These are phyloP conservation scores for Scartelaos histophorus DNA, from an alignment of 2,113 vertebrate species.

Conservation along the genomic window DNA sequence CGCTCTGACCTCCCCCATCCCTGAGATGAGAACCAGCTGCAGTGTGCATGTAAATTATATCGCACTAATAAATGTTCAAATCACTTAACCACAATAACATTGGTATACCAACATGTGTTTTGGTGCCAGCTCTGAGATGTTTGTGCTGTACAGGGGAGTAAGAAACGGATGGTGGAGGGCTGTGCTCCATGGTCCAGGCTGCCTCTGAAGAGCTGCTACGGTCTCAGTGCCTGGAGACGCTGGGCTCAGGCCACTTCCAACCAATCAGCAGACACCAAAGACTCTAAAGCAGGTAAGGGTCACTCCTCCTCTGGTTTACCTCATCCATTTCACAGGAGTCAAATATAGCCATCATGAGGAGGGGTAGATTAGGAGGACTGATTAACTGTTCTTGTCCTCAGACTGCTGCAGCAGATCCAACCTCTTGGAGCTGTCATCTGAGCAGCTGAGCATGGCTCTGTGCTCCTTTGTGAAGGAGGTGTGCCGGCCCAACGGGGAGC, in stretches of 20 bases:
- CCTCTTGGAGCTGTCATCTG: slow-evolving; percentile 82
- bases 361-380: background rate
- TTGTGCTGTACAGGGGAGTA: slow-evolving; percentile 71
- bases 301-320: background rate
- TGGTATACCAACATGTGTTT: too few relatives aligned
- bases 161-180: slow-evolving; percentile 84
- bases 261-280: slow-evolving; percentile 76
- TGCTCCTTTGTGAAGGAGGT: slow-evolving; percentile 90
- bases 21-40: too few relatives aligned
- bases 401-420: slow-evolving; percentile 83
- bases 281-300: slow-evolving; percentile 80
- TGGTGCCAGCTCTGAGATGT: too few relatives aligned
- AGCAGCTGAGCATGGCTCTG: slow-evolving; percentile 85
- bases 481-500: slow-evolving; percentile 88
- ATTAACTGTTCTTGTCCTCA: slow-evolving; percentile 9
- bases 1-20: too few relatives aligned
- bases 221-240: slow-evolving; percentile 92
- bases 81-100: too few relatives aligned
- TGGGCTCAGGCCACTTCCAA: slow-evolving; percentile 83
- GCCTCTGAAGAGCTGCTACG: slow-evolving; percentile 87
- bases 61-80: too few relatives aligned
- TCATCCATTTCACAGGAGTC: too few relatives aligned
- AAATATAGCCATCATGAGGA: background rate
- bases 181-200: slow-evolving; percentile 75
- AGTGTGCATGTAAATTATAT: too few relatives aligned